phyloP scores from a whole-genome alignment of 2,113 vertebrate species.

The Cariama cristata region DNA sequence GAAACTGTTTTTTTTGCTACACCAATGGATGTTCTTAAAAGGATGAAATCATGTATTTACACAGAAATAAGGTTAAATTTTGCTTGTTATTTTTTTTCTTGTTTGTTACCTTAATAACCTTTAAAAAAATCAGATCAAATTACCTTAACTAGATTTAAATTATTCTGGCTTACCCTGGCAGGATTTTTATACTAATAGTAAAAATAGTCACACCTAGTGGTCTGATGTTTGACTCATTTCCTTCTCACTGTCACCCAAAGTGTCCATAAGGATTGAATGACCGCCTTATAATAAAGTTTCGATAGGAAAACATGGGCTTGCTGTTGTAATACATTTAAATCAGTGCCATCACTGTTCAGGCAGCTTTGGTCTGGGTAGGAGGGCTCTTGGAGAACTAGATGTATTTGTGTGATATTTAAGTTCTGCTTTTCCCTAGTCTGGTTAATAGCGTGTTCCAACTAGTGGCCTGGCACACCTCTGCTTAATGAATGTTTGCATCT shows the following conservation, averaged over 20 bases:
- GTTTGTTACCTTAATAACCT: background rate
- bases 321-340: constrained; percentile 35
- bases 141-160: background rate
- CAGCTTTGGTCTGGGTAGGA: constrained; percentile 33
- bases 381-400: background rate
- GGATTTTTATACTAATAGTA: background rate
- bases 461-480: background rate
- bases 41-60: background rate
- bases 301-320: constrained; percentile 9
- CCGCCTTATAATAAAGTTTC: constrained; percentile 19
- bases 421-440: background rate
- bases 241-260: background rate
- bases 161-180: background rate
- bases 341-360: background rate
- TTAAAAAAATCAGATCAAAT: background rate
- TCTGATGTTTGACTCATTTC: background rate
- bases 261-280: background rate
- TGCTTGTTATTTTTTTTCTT: background rate
- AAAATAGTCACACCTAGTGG: background rate
- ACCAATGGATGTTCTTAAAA: background rate
- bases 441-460: constrained; percentile 7
- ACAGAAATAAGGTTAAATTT: background rate
- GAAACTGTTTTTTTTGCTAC: background rate
- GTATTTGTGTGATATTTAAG: constrained; percentile 29
- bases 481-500: background rate